Percentiles rank a stretch among this genome's conserved stretches.
phyloP scores from a whole-genome alignment of 37 sponge, comb jelly and placozoan species.

The Spongilla lacustris region DNA sequence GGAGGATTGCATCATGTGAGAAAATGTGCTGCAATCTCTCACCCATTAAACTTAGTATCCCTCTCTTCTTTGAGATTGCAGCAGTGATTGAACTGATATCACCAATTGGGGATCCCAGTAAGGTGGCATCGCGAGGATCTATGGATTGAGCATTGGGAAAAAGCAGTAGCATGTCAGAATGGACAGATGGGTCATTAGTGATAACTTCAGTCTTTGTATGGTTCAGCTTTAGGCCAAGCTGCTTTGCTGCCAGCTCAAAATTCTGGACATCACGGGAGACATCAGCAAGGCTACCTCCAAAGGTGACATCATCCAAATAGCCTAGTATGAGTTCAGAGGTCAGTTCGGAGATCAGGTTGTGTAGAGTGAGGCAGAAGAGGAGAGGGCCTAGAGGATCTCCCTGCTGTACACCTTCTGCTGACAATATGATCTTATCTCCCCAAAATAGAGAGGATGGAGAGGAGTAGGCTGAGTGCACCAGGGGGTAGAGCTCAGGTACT shows the following conservation, averaged over 20 bases:
- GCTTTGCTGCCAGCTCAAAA: background rate
- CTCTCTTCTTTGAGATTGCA: too few species aligned
- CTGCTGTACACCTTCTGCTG: constrained; percentile 35
- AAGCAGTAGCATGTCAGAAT: too few species aligned
- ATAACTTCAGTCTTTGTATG: constrained; percentile 4
- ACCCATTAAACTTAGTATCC: too few species aligned
- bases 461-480: constrained; percentile 44
- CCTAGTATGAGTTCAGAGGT: constrained; percentile 8
- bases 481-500: background rate
- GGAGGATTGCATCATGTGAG: constrained; percentile 27
- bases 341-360: background rate
- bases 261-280: background rate
- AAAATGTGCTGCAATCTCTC: background rate
- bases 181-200: background rate
- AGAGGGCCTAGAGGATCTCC: constrained; percentile 33
- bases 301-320: constrained; percentile 18
- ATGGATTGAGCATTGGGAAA: too few species aligned
- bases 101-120: too few species aligned
- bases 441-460: constrained; percentile 34
- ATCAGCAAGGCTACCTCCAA: background rate
- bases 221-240: constrained; percentile 7
- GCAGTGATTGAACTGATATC: too few species aligned
- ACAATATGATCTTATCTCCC: constrained; percentile 15
- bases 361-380: constrained; percentile 26
- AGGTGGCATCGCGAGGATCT: too few species aligned